phyloP scores from a whole-genome alignment of 1,140 invertebrate genomes.

The Orchesella cincta region DNA sequence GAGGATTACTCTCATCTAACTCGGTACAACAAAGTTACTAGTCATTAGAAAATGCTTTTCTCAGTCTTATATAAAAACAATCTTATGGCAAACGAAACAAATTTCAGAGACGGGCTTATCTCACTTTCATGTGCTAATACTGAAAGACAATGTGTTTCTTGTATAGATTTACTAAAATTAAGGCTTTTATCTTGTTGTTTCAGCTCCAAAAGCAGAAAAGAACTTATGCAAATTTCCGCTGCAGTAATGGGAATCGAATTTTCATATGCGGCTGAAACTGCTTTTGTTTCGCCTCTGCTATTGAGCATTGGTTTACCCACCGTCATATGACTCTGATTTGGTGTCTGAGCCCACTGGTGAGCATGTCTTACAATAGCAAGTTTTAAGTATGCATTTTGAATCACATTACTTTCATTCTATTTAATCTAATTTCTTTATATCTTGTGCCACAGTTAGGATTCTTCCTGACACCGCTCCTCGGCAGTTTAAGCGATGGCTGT shows the following conservation, averaged over 20 bases:
- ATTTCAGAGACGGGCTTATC: too few relatives aligned
- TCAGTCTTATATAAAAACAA: too few relatives aligned
- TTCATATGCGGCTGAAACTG: constrained; percentile 94
- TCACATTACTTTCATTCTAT: background rate
- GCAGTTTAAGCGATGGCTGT: constrained; percentile 89
- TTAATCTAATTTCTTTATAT: constrained; percentile 29
- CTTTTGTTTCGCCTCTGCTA: constrained; percentile 92
- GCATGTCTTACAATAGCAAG: constrained; percentile 5
- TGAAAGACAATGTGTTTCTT: too few relatives aligned
- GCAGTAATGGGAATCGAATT: constrained; percentile 97
- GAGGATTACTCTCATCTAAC: constrained; percentile 48
- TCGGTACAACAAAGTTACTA: constrained; percentile 28
- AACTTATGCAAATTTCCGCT: constrained; percentile 83
- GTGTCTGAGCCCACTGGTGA: constrained; percentile 80
- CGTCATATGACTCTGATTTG: constrained; percentile 92
- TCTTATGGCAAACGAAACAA: too few relatives aligned
- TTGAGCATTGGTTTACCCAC: constrained; percentile 89
- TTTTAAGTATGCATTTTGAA: constrained; percentile 11
- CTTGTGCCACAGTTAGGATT: constrained; percentile 69
- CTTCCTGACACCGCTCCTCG: constrained; percentile 87
- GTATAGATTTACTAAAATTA: too few relatives aligned
- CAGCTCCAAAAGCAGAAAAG: constrained; percentile 76
- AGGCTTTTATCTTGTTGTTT: too few relatives aligned
- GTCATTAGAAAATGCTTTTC: too few relatives aligned
- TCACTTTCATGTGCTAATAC: too few relatives aligned